Conservation (phyloP, 2,888 invertebrate species). For the Imbricaverruca yamaguchii region DNA sequence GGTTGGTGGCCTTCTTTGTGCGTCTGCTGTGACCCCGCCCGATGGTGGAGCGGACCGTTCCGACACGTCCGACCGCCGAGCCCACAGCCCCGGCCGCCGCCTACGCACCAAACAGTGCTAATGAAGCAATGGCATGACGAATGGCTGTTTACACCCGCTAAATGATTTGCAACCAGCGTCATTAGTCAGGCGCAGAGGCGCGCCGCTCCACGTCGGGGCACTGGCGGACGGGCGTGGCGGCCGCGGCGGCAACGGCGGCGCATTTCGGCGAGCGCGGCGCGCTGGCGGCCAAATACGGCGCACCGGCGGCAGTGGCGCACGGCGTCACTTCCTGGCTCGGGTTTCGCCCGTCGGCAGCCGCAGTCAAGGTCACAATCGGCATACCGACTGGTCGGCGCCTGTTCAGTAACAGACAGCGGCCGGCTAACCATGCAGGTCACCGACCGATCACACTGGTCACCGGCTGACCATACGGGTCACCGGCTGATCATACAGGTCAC, state of each 20-base stretch:
- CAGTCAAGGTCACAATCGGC: neutral
- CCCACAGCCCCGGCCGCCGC: too few relatives aligned
- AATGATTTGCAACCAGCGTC: conserved; percentile 2
- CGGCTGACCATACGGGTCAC: neutral
- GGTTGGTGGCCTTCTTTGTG: too few relatives aligned
- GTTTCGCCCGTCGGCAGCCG: neutral
- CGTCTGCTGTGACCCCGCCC: too few relatives aligned
- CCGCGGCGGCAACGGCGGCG: neutral
- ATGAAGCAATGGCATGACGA: conserved; percentile 12
- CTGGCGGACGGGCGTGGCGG: neutral
- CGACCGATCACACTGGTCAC: neutral
- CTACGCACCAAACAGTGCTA: neutral
- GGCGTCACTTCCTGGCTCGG: neutral
- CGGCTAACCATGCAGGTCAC: neutral
- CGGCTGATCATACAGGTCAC: neutral
- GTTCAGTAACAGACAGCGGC: neutral
- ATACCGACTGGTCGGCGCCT: neutral
- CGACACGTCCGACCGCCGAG: too few relatives aligned
- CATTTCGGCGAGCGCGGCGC: neutral
- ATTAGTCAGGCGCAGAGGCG: neutral
- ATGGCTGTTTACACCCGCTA: conserved; percentile 7
- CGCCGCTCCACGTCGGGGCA: too few relatives aligned
- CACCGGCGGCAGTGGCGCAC: neutral
- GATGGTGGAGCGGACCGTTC: too few relatives aligned
- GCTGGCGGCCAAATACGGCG: neutral